Evolutionary conservation across 2,113 vertebrate genomes (phyloP).

Genomic region (Otocyon megalotis): DNA sequence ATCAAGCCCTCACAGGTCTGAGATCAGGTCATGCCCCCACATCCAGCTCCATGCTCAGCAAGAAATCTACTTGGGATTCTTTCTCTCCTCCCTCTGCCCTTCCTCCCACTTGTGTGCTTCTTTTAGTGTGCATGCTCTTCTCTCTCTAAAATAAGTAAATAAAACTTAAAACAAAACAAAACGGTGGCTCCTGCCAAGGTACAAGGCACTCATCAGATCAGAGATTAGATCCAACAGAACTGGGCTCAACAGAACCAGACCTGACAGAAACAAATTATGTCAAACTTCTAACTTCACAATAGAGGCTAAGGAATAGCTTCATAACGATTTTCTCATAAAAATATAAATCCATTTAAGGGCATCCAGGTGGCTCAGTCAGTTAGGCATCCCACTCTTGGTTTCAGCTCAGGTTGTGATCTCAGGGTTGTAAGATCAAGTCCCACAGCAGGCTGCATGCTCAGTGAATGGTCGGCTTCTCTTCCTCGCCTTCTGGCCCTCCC

Average conservation of each 20-base stretch:
- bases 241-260: neutral
- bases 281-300: neutral
- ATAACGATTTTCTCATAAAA: conserved; percentile 4
- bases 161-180: neutral
- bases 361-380: neutral
- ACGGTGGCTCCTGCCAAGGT: neutral
- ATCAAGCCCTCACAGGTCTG: neutral
- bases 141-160: neutral
- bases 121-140: no score
- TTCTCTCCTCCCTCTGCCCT: neutral
- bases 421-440: neutral
- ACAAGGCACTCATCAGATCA: neutral
- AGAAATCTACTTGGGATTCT: neutral
- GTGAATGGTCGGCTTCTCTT: neutral
- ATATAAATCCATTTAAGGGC: neutral
- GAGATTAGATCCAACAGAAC: neutral
- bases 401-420: neutral
- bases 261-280: neutral
- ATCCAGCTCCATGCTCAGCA: neutral
- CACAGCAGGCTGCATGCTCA: rapidly evolving
- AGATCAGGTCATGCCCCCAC: neutral
- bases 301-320: neutral
- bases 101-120: no score
- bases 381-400: neutral
- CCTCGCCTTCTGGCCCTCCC: neutral